Base-by-base conservation (phyloP, 2,888 invertebrate genomes). In the Agrilus cyanescens region DNA sequence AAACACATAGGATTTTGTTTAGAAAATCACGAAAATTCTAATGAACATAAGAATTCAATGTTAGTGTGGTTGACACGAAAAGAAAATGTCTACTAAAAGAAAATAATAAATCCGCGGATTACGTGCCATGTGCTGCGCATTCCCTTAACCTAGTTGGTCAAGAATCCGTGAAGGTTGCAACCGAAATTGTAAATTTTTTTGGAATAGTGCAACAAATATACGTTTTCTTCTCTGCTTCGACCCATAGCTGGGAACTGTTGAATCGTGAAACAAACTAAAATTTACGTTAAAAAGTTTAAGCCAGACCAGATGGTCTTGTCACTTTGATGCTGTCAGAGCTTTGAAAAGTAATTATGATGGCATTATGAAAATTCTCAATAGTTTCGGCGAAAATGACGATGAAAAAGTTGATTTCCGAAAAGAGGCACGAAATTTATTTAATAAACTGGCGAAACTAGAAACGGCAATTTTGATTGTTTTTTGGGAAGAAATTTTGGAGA, bases 361-460 rank as follows among this genome's bases (percentile, higher is more conserved):
- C 15, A 40, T 20, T 38, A 25, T 18, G 29, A 25, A 25, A n/a
- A 38, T 25, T 14, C 16, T 3, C 13, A 35, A 37, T 43, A 43
- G 35, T 36, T 44, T 47, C 12, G 32, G 40, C 37, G 41, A 44
- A 44, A 46, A 47, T 49, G 44, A 46, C 13, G 37, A 41, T 41
- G 47, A 47, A 20, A 50, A 50, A 43, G 40, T 39, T 48, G 46
- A 47, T 50, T 50, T 48, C 37, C 32, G 45, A 45, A 50, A 47
- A 42, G 40, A 48, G 40, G 43, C 48, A 48, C 25, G 18, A 39
- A 48, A 48, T 48, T 46, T 49, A 43, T 49, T 43, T 40, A 49
- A 49, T 38, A 49, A 46, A 50, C 34, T 46, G 44, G 34, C 34
- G 32, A 49, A 46, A 49, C 44, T 49, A n/a, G 46, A 47, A 45